Percentiles rank a stretch among this genome's conserved stretches.
Evolutionary conservation across 2,113 vertebrate species (phyloP).

Genomic region (Colaptes auratus): DNA sequence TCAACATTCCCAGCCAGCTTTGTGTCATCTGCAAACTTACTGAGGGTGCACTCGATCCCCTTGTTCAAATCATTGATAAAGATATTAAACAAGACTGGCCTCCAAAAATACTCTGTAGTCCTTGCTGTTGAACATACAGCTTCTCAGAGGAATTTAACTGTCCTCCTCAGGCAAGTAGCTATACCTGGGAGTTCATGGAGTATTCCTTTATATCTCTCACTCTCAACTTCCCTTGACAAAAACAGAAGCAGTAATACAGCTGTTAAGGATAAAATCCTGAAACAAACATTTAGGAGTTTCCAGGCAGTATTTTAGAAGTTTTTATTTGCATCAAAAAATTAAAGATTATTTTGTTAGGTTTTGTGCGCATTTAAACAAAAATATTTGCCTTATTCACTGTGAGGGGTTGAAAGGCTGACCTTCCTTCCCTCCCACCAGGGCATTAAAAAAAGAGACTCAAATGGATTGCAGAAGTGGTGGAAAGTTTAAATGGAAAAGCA

Average conservation of each 20-base stretch:
- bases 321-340: neutral
- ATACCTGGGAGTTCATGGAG: neutral
- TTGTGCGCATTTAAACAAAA: neutral
- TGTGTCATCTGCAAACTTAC: too few species aligned
- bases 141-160: neutral
- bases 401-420: too few species aligned
- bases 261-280: neutral
- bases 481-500: too few species aligned
- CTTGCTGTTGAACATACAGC: neutral
- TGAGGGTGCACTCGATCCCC: too few species aligned
- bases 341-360: neutral
- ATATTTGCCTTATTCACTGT: neutral
- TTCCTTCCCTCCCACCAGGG: too few species aligned
- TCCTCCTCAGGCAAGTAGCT: neutral
- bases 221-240: neutral
- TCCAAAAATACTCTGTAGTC: neutral
- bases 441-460: too few species aligned
- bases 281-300: neutral
- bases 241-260: neutral
- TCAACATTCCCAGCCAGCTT: too few species aligned
- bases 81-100: too few species aligned
- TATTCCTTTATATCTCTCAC: neutral
- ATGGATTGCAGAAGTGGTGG: too few species aligned
- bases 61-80: too few species aligned
- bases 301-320: neutral